Percentiles rank a stretch among this genome's conserved stretches.
phyloP scores from a whole-genome alignment of 2,113 vertebrate species.

The Plecotus auritus region DNA sequence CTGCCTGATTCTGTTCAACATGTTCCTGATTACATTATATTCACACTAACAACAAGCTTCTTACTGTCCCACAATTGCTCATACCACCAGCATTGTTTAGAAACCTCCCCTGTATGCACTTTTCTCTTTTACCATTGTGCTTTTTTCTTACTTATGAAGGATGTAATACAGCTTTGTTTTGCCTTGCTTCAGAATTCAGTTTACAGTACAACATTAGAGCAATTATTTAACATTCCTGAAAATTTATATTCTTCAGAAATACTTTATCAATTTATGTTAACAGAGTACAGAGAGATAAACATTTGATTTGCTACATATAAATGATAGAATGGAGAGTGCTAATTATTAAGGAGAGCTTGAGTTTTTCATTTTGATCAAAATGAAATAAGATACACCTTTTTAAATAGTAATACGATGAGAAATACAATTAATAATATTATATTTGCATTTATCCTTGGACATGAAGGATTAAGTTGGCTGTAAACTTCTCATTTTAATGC shows the following conservation, averaged over 20 bases:
- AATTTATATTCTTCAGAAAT: background rate
- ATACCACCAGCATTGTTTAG: background rate
- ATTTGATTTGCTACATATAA: background rate
- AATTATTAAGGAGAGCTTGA: background rate
- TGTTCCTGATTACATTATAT: background rate
- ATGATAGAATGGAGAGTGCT: background rate
- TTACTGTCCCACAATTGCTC: background rate
- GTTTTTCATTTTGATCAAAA: background rate
- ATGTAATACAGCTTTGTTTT: background rate
- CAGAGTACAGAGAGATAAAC: background rate
- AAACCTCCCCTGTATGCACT: background rate
- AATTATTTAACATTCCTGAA: background rate
- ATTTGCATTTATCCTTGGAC: background rate
- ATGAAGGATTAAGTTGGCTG: background rate
- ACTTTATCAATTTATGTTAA: background rate
- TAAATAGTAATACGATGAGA: background rate
- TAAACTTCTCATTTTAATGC: slow-evolving; percentile 15
- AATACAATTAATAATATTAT: background rate
- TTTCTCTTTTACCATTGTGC: background rate
- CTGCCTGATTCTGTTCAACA: background rate
- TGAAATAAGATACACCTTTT: background rate
- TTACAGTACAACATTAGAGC: background rate
- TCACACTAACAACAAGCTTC: background rate
- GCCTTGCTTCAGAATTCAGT: background rate
- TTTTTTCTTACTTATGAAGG: background rate